Evolutionary conservation across 2,797 vertebrate species (phyloP).

Genomic region (Echeneis naucrates): DNA sequence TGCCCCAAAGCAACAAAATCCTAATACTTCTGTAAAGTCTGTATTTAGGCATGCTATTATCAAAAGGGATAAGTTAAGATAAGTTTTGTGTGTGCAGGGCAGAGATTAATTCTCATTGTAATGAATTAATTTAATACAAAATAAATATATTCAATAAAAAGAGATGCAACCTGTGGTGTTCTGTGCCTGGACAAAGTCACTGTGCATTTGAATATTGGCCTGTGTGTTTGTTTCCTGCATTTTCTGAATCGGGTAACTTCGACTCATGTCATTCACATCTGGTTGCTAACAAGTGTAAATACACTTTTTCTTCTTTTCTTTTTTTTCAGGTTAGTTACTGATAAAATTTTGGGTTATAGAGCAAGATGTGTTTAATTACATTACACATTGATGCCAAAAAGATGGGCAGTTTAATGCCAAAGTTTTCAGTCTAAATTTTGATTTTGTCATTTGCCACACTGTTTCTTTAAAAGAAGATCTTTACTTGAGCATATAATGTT

Average conservation of each 20-base stretch:
- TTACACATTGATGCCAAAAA: not conserved
- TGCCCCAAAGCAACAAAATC: not conserved
- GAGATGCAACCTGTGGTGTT: not conserved
- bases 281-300: not conserved
- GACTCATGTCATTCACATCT: not conserved
- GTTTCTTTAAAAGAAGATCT: not conserved
- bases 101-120: not conserved
- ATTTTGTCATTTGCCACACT: not conserved
- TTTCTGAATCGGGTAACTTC: not conserved
- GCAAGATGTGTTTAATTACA: slow-evolving; percentile 6
- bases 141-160: not conserved
- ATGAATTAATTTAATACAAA: not conserved
- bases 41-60: not conserved
- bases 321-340: not conserved
- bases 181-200: too few relatives aligned
- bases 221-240: not conserved
- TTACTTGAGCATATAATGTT: not conserved
- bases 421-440: not conserved
- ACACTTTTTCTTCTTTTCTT: not conserved
- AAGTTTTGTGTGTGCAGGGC: not conserved
- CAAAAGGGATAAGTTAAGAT: too few relatives aligned
- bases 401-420: not conserved
- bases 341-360: not conserved
- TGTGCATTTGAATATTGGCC: too few relatives aligned
- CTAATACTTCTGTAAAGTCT: not conserved